These are phyloP conservation scores for Tachystola acroxantha DNA, from an alignment of 2,888 invertebrate species.

Conservation along the genomic window DNA sequence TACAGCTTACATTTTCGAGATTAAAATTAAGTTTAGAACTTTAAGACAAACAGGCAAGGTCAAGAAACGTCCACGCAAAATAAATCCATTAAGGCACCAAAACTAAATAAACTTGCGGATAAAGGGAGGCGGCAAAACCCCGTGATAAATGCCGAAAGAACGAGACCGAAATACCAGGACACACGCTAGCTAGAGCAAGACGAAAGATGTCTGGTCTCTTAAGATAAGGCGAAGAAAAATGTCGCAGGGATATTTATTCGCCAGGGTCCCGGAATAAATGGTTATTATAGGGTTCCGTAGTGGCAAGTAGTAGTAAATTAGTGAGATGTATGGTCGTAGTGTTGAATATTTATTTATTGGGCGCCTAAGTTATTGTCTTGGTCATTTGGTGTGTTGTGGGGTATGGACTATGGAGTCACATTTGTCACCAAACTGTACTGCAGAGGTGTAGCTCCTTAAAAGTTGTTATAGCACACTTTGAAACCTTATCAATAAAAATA, in stretches of 20 bases:
- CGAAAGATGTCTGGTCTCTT: slow-evolving; percentile 50
- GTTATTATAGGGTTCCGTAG: slow-evolving; percentile 67
- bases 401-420: neutral
- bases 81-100: slow-evolving; percentile 68
- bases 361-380: slow-evolving; percentile 45
- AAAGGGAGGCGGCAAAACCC: slow-evolving; percentile 36
- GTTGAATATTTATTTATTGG: slow-evolving; percentile 73
- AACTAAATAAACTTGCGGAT: slow-evolving; percentile 70
- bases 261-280: slow-evolving; percentile 60
- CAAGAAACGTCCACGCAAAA: slow-evolving; percentile 49
- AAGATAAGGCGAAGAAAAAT: slow-evolving; percentile 75
- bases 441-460: no score
- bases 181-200: slow-evolving; percentile 27
- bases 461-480: no score
- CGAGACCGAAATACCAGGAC: slow-evolving; percentile 26
- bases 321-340: slow-evolving; percentile 63
- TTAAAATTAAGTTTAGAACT: slow-evolving; percentile 9
- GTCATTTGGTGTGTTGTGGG: slow-evolving; percentile 5
- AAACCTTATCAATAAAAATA: no score
- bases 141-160: slow-evolving; percentile 47
- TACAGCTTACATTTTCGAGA: no score
- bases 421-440: neutral
- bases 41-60: slow-evolving; percentile 55
- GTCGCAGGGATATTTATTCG: slow-evolving; percentile 68
- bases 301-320: slow-evolving; percentile 56